Base-by-base conservation (phyloP, 2,113 vertebrate genomes). In the Spea multiplicata region DNA sequence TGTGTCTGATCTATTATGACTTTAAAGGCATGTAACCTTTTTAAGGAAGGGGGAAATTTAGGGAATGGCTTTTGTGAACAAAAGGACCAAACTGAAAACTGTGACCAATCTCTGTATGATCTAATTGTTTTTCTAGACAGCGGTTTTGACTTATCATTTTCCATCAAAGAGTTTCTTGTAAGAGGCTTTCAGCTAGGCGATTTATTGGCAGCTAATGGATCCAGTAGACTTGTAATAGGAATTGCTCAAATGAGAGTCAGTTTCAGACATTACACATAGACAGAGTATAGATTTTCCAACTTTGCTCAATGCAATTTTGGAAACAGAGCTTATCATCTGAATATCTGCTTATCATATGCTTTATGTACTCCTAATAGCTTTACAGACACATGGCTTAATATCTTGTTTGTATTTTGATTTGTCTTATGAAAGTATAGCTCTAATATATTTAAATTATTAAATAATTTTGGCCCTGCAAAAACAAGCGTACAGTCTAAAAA, bases 131-230 rank as follows among this genome's bases (percentile, higher is more conserved):
- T 5, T 14, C 61, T 44, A 71, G 69, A 44, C n/a, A 55, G 17
- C 30, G 9, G 7, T 5, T 69, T 46, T 66, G 48, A 55, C 47
- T 64, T 70, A 64, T 71, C 16, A 52, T n/a, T 53, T 55, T 72
- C 71, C 47, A 53, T 52, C 17, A 65, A 52, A 71, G 59, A 71
- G 44, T 66, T 66, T 44, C 17, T 8, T 45, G 44, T 53, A 13
- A 53, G 65, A 68, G n/a, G 78, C 65, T 68, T 48, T 80, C 78
- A 80, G 78, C 52, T 47, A n/a, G 14, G 44, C 62, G 47, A 80
- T 80, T 80, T 80, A 80, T 80, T 80, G 64, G 64, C 71, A 80
- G 45, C 72, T 80, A 80, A 80, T 80, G 78, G 78, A 68, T 80
- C 78, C 65, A 48, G 47, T 55, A 50, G 50, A 67, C 64, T 44